These are phyloP conservation scores for Oxycera nigricornis DNA, from an alignment of 2,888 invertebrate species.

Conservation along the genomic window DNA sequence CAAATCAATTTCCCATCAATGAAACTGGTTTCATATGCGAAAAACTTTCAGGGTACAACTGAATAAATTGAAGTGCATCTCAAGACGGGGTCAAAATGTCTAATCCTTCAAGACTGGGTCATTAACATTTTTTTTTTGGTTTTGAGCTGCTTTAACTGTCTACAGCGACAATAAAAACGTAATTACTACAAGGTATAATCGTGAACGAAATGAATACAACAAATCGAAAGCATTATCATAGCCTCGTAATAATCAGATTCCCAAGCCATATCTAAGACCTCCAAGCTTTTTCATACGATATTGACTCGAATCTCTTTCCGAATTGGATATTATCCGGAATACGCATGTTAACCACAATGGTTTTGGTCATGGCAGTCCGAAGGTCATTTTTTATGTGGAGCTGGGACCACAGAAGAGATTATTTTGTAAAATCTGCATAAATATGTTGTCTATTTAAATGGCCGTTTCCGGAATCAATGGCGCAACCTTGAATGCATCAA, in stretches of 20 bases:
- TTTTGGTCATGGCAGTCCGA: too few relatives aligned
- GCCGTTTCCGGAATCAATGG: too few relatives aligned
- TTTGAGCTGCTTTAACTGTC: background rate
- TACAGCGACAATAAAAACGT: background rate
- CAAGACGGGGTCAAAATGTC: background rate
- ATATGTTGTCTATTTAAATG: too few relatives aligned
- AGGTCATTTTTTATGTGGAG: too few relatives aligned
- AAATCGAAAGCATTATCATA: background rate
- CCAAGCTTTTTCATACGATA: too few relatives aligned
- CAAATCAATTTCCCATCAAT: background rate
- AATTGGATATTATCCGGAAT: too few relatives aligned
- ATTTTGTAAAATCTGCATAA: too few relatives aligned
- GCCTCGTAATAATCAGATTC: background rate
- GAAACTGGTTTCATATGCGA: background rate
- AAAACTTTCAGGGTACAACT: background rate
- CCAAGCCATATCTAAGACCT: too few relatives aligned
- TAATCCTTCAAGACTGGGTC: constrained; percentile 6
- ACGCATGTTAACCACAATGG: too few relatives aligned
- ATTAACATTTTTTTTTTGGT: constrained; percentile 1
- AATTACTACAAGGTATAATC: background rate
- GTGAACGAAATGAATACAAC: background rate
- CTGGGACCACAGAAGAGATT: too few relatives aligned
- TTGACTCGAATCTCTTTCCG: too few relatives aligned
- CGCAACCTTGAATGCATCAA: too few relatives aligned
- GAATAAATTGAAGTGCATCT: background rate